phyloP scores from a whole-genome alignment of 2,113 vertebrate species.

The Willisornis vidua region DNA sequence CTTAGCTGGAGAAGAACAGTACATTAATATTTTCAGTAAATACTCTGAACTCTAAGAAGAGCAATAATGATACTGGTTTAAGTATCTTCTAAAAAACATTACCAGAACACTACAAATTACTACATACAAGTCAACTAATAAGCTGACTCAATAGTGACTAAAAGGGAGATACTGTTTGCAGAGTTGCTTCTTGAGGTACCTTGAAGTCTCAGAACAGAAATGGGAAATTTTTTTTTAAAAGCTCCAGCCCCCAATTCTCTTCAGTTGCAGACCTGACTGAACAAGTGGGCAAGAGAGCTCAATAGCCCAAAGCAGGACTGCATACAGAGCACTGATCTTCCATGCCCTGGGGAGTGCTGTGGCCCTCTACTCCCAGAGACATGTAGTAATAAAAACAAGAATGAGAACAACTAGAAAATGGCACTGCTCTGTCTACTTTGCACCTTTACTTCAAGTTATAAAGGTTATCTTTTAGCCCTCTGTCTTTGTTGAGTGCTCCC shows the following conservation, averaged over 20 bases:
- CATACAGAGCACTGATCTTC: background rate
- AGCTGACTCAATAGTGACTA: background rate
- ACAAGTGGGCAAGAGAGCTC: background rate
- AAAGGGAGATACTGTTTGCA: background rate
- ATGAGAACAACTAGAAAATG: background rate
- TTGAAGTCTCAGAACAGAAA: background rate
- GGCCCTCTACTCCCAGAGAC: background rate
- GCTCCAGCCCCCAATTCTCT: background rate
- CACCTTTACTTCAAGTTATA: background rate
- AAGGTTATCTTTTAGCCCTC: background rate
- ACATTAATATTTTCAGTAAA: background rate
- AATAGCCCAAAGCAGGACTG: background rate
- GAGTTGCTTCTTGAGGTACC: background rate
- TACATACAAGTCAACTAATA: fast-evolving
- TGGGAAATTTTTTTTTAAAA: background rate
- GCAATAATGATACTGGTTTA: background rate
- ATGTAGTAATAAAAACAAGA: background rate
- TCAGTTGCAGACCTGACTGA: background rate
- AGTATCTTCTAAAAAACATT: background rate
- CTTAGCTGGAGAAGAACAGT: background rate
- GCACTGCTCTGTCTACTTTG: background rate
- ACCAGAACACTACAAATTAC: background rate
- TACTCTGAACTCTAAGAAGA: background rate
- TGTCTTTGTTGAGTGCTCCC: background rate
- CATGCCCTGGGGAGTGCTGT: background rate